Percentiles rank a stretch among this genome's conserved stretches.
These are phyloP conservation scores for Eupithecia subumbrata DNA, from an alignment of 2,888 invertebrate species.

Conservation along the genomic window DNA sequence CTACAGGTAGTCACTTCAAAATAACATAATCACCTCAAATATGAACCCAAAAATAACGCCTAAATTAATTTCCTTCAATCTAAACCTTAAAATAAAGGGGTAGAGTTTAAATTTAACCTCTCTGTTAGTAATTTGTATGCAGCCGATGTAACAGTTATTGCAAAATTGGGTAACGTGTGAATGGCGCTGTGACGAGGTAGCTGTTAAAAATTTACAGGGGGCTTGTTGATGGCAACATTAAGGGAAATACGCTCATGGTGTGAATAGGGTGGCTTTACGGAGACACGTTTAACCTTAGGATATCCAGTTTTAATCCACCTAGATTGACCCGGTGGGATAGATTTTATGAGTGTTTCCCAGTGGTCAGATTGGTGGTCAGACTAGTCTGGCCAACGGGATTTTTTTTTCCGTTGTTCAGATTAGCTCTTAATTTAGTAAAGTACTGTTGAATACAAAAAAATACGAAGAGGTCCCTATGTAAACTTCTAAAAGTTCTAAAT, in stretches of 20 bases:
- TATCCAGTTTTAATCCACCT: not conserved
- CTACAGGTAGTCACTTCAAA: slow-evolving; percentile 9
- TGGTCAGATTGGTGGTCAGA: too few species aligned
- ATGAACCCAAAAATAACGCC: slow-evolving; percentile 17
- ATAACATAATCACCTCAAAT: slow-evolving; percentile 11
- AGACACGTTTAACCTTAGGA: not conserved
- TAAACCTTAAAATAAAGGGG: slow-evolving; percentile 2
- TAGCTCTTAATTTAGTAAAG: too few species aligned
- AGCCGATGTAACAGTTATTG: slow-evolving; percentile 45
- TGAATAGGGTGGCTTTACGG: not conserved
- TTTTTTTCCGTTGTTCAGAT: too few species aligned
- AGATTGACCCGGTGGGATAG: too few species aligned
- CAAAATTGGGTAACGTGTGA: slow-evolving; percentile 45
- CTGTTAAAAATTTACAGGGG: slow-evolving; percentile 43
- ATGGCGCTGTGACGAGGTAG: slow-evolving; percentile 39
- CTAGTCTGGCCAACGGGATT: too few species aligned
- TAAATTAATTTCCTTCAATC: not conserved
- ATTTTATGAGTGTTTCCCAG: too few species aligned
- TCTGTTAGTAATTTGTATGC: slow-evolving; percentile 43
- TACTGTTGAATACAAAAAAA: too few species aligned
- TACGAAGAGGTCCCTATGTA: too few species aligned
- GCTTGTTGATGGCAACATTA: slow-evolving; percentile 18
- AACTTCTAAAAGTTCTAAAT: too few species aligned
- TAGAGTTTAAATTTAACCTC: slow-evolving; percentile 16
- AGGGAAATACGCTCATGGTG: slow-evolving; percentile 16